Evolutionary conservation across 2,888 invertebrate genomes (phyloP).

Genomic region (Macroteleia sp.): DNA sequence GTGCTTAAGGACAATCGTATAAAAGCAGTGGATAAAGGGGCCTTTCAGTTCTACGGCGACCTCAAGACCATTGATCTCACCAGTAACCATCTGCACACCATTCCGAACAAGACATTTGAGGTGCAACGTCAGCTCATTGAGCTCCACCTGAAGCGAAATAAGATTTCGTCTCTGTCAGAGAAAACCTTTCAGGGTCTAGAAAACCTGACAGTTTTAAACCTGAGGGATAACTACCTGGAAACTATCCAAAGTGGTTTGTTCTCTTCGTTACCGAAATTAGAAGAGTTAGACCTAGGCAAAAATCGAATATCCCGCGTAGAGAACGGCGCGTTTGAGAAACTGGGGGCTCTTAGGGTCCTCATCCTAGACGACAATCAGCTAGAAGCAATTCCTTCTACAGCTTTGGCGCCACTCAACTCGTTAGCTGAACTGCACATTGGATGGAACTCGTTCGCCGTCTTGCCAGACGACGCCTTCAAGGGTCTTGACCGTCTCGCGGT

Average conservation of each 20-base stretch:
- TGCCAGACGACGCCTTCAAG: conserved; percentile 91
- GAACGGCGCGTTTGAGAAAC: conserved; percentile 90
- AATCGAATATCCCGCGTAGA: conserved; percentile 93
- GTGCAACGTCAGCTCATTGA: conserved; percentile 93
- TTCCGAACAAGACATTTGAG: conserved; percentile 91
- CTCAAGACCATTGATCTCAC: conserved; percentile 93
- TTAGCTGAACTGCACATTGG: conserved; percentile 94
- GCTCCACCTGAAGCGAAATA: conserved; percentile 93
- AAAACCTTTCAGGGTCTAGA: conserved; percentile 91
- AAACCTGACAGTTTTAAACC: conserved; percentile 91
- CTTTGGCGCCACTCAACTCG: conserved; percentile 89
- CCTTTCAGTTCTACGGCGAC: conserved; percentile 94
- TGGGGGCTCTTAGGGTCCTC: conserved; percentile 90
- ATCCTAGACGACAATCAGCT: conserved; percentile 94
- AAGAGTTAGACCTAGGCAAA: conserved; percentile 93
- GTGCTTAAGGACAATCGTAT: conserved; percentile 94
- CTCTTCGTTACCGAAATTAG: conserved; percentile 89
- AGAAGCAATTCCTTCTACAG: conserved; percentile 89
- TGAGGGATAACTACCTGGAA: conserved; percentile 92
- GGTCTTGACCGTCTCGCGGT: conserved; percentile 90
- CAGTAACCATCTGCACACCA: conserved; percentile 92
- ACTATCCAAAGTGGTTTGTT: conserved; percentile 91
- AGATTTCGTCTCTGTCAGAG: conserved; percentile 91
- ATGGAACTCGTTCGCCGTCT: conserved; percentile 90
- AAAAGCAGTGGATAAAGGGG: conserved; percentile 92